Evolutionary conservation across 2,888 invertebrate species (phyloP).

Genomic region (Chrysomela aeneicollis): DNA sequence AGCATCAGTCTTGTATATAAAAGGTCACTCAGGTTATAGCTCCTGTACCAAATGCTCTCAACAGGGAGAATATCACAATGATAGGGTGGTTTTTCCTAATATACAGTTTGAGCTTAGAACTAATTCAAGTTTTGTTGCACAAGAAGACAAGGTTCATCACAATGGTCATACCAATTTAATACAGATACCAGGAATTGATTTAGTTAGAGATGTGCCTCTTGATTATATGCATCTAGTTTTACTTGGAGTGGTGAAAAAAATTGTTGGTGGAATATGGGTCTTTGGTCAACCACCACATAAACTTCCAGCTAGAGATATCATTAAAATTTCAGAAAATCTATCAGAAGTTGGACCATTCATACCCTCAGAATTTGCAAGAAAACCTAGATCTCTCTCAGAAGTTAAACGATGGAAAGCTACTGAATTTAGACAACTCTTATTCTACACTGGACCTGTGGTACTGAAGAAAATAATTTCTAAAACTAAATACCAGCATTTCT

Average conservation of each 20-base stretch:
- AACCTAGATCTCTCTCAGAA: constrained; percentile 13
- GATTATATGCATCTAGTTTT: constrained; percentile 20
- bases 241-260: constrained; percentile 22
- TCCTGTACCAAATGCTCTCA: constrained; percentile 9
- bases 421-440: too few species aligned
- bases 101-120: constrained; percentile 5
- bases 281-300: constrained; percentile 24
- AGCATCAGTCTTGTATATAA: not conserved
- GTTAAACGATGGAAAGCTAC: constrained; percentile 21
- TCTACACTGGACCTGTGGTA: too few species aligned
- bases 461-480: not conserved
- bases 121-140: constrained; percentile 6
- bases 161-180: constrained; percentile 8
- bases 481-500: constrained; percentile 7
- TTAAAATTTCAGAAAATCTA: constrained; percentile 11
- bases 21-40: constrained; percentile 17
- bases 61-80: constrained; percentile 4
- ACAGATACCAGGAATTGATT: constrained; percentile 19
- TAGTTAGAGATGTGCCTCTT: constrained; percentile 14
- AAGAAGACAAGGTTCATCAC: constrained; percentile 8
- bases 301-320: constrained; percentile 4
- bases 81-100: constrained; percentile 15
- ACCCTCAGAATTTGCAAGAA: constrained; percentile 18
- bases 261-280: constrained; percentile 18
- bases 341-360: not conserved